Evolutionary conservation across 2,113 vertebrate genomes (phyloP).

Genomic region (Anguilla rostrata): DNA sequence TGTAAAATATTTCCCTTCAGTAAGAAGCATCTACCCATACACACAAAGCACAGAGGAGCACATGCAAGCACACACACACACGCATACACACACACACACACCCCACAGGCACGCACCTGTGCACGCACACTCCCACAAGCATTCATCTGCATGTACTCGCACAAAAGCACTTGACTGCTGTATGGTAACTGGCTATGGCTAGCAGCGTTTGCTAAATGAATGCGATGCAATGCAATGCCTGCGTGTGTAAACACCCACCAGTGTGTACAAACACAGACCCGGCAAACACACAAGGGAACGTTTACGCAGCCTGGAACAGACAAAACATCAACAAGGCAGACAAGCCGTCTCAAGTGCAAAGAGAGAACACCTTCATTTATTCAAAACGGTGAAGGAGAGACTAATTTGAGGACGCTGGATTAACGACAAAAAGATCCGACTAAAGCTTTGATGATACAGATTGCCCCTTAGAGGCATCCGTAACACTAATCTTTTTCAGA

Average conservation of each 20-base stretch:
- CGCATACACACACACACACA: background rate
- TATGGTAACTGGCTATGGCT: too few species aligned
- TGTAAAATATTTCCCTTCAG: too few species aligned
- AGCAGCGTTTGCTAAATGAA: too few species aligned
- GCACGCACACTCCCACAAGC: conserved; percentile 3
- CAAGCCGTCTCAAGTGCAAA: background rate
- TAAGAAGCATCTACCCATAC: conserved; percentile 9
- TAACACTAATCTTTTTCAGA: background rate
- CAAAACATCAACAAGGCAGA: background rate
- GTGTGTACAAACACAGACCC: too few species aligned
- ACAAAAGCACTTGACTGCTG: too few species aligned
- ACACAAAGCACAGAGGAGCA: background rate
- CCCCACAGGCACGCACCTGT: background rate
- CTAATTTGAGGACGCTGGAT: background rate
- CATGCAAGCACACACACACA: background rate
- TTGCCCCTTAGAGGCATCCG: background rate
- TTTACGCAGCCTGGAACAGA: background rate
- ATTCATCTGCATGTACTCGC: background rate
- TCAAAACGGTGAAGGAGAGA: background rate
- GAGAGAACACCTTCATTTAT: background rate
- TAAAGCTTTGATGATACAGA: conserved; percentile 11
- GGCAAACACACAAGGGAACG: background rate
- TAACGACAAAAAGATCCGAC: background rate
- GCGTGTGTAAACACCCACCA: too few species aligned
- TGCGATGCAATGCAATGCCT: too few species aligned